Evolutionary conservation across 2,888 invertebrate species (phyloP).

Genomic region (Macaria notata): DNA sequence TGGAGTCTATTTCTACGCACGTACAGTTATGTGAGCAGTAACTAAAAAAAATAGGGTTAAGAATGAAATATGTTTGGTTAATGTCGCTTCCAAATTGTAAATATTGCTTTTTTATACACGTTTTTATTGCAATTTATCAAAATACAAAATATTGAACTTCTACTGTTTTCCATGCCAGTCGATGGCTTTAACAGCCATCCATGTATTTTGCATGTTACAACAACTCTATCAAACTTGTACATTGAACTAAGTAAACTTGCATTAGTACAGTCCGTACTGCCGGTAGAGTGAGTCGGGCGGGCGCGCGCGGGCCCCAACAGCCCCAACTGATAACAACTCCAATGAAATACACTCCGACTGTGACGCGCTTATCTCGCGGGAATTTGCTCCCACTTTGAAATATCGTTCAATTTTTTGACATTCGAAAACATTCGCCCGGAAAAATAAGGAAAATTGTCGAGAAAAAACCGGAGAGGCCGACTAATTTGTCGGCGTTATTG

Average conservation of each 20-base stretch:
- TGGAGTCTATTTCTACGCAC: conserved; percentile 13
- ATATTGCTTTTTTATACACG: too few species aligned
- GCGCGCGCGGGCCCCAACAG: conserved; percentile 6
- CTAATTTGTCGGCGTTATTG: conserved; percentile 38
- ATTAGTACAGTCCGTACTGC: conserved; percentile 9
- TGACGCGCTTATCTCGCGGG: conserved; percentile 56
- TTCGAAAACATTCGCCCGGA: conserved; percentile 51
- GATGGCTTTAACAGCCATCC: too few species aligned
- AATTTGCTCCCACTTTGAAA: conserved; percentile 67
- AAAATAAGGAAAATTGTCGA: conserved; percentile 41
- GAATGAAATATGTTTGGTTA: background rate
- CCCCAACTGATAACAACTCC: conserved; percentile 70
- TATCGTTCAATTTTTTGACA: conserved; percentile 65
- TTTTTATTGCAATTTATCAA: too few species aligned
- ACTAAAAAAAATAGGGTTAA: background rate
- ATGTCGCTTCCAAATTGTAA: too few species aligned
- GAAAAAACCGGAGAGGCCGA: conserved; percentile 32
- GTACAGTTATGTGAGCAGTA: too few species aligned
- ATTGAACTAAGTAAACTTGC: too few species aligned
- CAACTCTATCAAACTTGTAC: too few species aligned
- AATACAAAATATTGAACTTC: too few species aligned
- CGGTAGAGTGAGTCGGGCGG: background rate
- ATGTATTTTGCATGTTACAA: too few species aligned
- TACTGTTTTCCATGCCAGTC: too few species aligned
- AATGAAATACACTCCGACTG: conserved; percentile 64